Percentiles rank a stretch among this genome's conserved stretches.
phyloP scores from a whole-genome alignment of 2,797 vertebrate species.

The Psittacula echo region DNA sequence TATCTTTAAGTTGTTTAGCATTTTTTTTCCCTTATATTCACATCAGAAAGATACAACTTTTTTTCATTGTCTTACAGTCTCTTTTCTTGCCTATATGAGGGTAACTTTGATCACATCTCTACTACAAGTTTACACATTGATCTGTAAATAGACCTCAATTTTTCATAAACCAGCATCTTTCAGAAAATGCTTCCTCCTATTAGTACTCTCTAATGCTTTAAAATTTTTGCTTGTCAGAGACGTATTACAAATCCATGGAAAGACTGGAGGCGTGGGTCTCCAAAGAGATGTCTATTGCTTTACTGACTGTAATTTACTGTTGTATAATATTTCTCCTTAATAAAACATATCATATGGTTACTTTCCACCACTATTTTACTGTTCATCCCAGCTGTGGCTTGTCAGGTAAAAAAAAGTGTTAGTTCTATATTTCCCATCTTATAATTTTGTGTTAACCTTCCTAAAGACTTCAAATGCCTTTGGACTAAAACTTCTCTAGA shows the following conservation, averaged over 20 bases:
- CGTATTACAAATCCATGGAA: not conserved
- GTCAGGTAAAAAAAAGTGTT: not conserved
- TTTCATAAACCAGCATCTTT: not conserved
- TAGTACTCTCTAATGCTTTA: not conserved
- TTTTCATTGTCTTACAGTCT: not conserved
- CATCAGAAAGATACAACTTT: not conserved
- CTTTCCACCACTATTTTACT: not conserved
- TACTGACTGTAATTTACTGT: not conserved
- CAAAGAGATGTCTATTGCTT: not conserved
- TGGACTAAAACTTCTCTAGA: not conserved
- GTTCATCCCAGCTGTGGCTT: not conserved
- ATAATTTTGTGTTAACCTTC: not conserved
- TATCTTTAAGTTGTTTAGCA: not conserved
- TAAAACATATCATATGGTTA: rapidly evolving
- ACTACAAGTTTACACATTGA: not conserved
- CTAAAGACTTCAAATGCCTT: not conserved
- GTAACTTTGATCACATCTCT: not conserved
- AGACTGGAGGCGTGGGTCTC: not conserved
- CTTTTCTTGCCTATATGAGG: not conserved
- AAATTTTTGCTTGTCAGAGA: not conserved
- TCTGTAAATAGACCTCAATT: not conserved
- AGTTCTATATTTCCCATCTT: not conserved
- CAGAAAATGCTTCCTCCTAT: not conserved
- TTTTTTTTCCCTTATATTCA: not conserved
- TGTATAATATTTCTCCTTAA: not conserved